These are phyloP conservation scores for Antrozous pallidus DNA, from an alignment of 2,797 vertebrate genomes.

Conservation along the genomic window DNA sequence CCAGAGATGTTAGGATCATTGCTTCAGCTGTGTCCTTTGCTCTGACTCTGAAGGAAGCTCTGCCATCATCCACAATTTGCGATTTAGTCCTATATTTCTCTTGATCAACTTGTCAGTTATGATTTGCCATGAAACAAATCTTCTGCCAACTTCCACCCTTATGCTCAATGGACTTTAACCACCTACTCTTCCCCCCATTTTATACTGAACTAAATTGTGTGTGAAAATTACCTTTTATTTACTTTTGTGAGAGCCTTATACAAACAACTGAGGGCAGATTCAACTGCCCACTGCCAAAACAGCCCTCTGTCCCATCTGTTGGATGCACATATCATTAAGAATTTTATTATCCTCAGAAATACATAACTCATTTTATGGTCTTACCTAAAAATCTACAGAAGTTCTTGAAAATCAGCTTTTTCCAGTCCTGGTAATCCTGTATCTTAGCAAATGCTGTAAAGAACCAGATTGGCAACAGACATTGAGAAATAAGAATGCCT, in stretches of 20 bases:
- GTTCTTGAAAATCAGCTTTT: conserved; percentile 51
- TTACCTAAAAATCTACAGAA: conserved; percentile 50
- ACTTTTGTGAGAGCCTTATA: conserved; percentile 59
- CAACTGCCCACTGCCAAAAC: conserved; percentile 64
- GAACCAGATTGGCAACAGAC: not conserved
- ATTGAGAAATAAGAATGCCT: not conserved
- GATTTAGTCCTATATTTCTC: not conserved
- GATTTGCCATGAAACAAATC: conserved; percentile 50
- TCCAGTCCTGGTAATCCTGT: not conserved
- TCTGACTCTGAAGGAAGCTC: not conserved
- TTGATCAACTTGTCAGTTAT: conserved; percentile 28
- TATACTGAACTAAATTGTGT: conserved; percentile 66
- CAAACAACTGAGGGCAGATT: conserved; percentile 66
- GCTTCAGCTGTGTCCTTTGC: not conserved
- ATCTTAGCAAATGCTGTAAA: not conserved
- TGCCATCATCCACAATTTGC: not conserved
- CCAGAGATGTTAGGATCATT: not conserved
- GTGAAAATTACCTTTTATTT: conserved; percentile 75
- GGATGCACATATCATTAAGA: conserved; percentile 68
- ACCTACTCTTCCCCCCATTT: conserved; percentile 47
- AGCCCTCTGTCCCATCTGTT: conserved; percentile 69
- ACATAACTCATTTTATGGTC: conserved; percentile 45
- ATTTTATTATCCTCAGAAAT: conserved; percentile 69
- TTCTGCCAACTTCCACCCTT: conserved; percentile 63
- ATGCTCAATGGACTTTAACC: conserved; percentile 59